phyloP scores from a whole-genome alignment of 2,888 invertebrate species.

The Pimpla rufipes region DNA sequence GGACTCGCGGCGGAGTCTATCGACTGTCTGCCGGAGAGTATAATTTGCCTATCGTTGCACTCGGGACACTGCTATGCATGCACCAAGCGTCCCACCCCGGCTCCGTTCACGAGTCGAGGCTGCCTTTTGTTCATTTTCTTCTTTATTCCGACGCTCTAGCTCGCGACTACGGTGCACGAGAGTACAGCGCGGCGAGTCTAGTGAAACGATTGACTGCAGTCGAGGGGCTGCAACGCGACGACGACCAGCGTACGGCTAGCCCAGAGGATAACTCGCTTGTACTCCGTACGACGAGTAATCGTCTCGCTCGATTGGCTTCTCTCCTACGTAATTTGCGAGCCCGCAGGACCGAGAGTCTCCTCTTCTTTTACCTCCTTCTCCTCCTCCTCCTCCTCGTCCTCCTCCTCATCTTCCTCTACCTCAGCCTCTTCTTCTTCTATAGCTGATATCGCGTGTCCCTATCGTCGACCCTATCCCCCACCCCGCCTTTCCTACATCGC shows the following conservation, averaged over 20 bases:
- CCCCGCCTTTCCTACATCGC: conserved; percentile 28
- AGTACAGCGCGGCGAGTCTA: conserved; percentile 12
- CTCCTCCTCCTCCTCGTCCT: neutral
- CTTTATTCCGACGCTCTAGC: conserved; percentile 1
- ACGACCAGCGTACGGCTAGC: neutral
- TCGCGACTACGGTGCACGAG: neutral
- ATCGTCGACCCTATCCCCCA: conserved; percentile 43
- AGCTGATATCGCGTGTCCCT: conserved; percentile 51
- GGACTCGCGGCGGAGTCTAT: conserved; percentile 20
- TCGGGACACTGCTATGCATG: conserved; percentile 11
- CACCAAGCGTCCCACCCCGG: neutral
- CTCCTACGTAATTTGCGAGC: conserved; percentile 66
- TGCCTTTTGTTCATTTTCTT: conserved; percentile 37
- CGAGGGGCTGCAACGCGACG: neutral
- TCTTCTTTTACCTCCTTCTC: conserved; percentile 36
- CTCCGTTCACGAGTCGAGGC: conserved; percentile 10
- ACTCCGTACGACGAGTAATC: conserved; percentile 59
- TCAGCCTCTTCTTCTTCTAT: conserved; percentile 41
- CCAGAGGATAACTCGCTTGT: conserved; percentile 39
- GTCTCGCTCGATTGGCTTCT: conserved; percentile 68
- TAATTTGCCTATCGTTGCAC: conserved; percentile 61
- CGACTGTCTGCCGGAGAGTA: conserved; percentile 30
- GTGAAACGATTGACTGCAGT: conserved; percentile 24
- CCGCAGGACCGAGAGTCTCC: conserved; percentile 45
- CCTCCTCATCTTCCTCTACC: conserved; percentile 11